Conservation (phyloP, 2,113 vertebrate genomes). For the Electrona antarctica region DNA sequence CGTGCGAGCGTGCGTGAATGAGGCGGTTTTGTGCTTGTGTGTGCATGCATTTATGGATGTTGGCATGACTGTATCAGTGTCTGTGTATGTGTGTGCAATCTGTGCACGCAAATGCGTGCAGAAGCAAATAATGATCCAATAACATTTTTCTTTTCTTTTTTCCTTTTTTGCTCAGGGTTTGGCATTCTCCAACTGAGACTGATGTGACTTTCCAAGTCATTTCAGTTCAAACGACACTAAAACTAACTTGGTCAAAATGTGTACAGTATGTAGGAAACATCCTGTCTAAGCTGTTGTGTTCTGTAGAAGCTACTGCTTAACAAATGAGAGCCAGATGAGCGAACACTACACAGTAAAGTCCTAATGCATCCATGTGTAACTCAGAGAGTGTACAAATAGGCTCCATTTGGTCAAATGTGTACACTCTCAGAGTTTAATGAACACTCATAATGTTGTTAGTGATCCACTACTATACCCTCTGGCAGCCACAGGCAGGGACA, state of each 20-base stretch:
- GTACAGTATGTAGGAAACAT: background rate
- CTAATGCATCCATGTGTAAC: too few species aligned
- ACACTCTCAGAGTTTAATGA: too few species aligned
- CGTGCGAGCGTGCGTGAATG: background rate
- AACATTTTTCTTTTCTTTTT: too few species aligned
- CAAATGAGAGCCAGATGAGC: constrained; percentile 70
- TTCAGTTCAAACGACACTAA: constrained; percentile 1
- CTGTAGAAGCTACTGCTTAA: too few species aligned
- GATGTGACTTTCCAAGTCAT: background rate
- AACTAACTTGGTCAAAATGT: background rate
- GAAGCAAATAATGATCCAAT: too few species aligned
- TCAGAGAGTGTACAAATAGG: too few species aligned
- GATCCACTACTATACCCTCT: constrained; percentile 29
- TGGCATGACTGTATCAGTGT: background rate
- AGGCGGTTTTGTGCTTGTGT: background rate
- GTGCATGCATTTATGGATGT: constrained; percentile 8
- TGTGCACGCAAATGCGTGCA: constrained; percentile 1
- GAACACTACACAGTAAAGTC: constrained; percentile 32
- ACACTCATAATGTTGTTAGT: constrained; percentile 2
- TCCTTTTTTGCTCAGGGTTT: too few species aligned
- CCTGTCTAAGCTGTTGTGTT: constrained; percentile 1
- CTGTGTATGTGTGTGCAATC: constrained; percentile 10
- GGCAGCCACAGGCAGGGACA: constrained; percentile 33
- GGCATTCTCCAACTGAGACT: too few species aligned
- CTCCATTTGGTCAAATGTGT: too few species aligned